Evolutionary conservation across 2,113 vertebrate species (phyloP).

Genomic region (Romanogobio albipinnatus): DNA sequence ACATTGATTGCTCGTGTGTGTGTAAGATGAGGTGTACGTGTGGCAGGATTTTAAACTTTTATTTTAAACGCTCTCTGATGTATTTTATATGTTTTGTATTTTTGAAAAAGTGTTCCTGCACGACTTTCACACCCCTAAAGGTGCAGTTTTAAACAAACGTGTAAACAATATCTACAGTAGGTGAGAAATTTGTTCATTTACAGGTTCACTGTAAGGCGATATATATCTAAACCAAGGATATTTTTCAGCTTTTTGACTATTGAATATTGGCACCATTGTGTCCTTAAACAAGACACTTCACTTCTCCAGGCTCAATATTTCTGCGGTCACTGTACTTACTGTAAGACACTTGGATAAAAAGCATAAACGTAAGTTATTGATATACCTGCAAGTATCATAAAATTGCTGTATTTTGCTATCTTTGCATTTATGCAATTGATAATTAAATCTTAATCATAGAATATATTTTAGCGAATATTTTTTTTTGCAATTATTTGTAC

Average conservation of each 20-base stretch:
- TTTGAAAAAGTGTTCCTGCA: constrained; percentile 37
- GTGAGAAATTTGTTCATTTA: not conserved
- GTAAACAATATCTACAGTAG: not conserved
- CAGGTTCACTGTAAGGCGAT: too few species aligned
- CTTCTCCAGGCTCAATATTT: not conserved
- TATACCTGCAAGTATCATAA: constrained; percentile 10
- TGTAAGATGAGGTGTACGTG: constrained; percentile 38
- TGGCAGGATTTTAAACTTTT: constrained; percentile 48
- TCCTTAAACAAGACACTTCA: not conserved
- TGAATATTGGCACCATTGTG: not conserved
- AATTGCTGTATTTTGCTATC: constrained; percentile 13
- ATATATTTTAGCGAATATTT: not conserved
- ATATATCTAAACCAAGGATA: not conserved
- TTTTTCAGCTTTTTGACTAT: not conserved
- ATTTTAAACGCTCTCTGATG: constrained; percentile 54
- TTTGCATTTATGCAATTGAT: not conserved
- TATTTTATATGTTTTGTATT: constrained; percentile 65
- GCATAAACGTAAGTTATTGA: not conserved
- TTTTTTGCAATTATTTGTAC: constrained; percentile 20
- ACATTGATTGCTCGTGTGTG: constrained; percentile 35
- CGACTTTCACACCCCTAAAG: not conserved
- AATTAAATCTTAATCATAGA: constrained; percentile 5
- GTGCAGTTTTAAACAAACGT: not conserved
- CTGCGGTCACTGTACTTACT: not conserved
- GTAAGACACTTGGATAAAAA: not conserved